phyloP scores from a whole-genome alignment of 2,113 vertebrate species.

The Microcebus lehilahytsara region DNA sequence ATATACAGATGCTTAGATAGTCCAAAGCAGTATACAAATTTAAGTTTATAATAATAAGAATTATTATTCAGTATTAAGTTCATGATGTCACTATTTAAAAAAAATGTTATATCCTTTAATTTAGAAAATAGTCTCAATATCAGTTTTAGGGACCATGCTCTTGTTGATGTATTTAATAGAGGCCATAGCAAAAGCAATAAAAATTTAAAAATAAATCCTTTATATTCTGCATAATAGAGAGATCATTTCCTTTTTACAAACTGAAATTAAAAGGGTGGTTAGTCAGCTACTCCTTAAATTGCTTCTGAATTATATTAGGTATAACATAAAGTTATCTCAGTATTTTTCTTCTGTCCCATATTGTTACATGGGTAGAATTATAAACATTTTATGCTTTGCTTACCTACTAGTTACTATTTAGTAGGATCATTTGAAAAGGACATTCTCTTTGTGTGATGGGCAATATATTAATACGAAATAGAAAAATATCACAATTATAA shows the following conservation, averaged over 20 bases:
- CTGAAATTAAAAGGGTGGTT: not conserved
- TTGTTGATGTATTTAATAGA: not conserved
- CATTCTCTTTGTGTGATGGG: not conserved
- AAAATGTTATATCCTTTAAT: not conserved
- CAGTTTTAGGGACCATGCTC: not conserved
- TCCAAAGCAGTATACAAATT: not conserved
- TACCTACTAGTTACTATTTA: constrained; percentile 5
- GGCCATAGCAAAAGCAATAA: not conserved
- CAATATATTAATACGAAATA: not conserved
- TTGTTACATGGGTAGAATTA: not conserved
- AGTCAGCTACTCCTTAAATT: not conserved
- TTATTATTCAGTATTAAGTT: not conserved
- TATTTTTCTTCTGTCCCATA: not conserved
- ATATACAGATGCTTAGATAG: not conserved
- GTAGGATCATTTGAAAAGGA: not conserved
- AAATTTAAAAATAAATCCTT: not conserved
- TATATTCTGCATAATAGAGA: not conserved
- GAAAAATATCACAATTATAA: not conserved
- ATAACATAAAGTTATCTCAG: not conserved
- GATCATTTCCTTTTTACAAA: not conserved
- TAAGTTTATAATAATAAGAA: not conserved
- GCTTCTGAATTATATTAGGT: not conserved
- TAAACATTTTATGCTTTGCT: not conserved
- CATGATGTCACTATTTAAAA: not conserved
- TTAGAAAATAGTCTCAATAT: not conserved